Evolutionary conservation across 2,113 vertebrate genomes (phyloP), one percentile per base, ranked within the genome.

Genomic region (Ammodytes marinus): DNA sequence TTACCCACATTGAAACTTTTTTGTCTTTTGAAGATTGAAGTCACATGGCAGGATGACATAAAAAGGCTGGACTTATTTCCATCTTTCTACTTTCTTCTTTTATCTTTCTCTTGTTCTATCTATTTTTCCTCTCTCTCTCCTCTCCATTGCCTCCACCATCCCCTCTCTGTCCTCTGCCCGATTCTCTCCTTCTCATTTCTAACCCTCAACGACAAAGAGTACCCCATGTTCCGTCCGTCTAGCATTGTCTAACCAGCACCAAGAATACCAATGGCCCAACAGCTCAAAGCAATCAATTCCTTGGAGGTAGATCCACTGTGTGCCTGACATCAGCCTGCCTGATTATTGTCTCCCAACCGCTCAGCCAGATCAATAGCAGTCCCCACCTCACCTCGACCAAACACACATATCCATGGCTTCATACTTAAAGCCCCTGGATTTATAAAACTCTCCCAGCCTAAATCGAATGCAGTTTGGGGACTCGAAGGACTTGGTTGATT

Each of bases 221-320:
- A 27, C 27, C 27, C 57, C 76, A 90, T 70, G 72, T 86, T 88
- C 61, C 72, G 81, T 88, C 82, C 69, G 77, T 80, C 87, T 89
- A 8, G 76, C 77, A 79, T 89, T 75, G 80, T 88, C 79, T 78
- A 27, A 69, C 75, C 77, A 74, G 85, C 84, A 83, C 80, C 27
- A 77, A 86, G 91, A 89, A 93, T 92, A 92, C 89, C 85, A 91
- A 92, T 90, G 83, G 78, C 87, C 27, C 53, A 12, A 69, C 69
- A 58, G 80, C 83, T 89, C 80, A 75, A 83, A 87, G 74, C 91
- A 87, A 92, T 92, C 89, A 87, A 93, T 93, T 80, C 85, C 79
- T 86, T 67, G 1, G 58, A 89, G 89, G 82, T 88, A 86, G 89
- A 92, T 88, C 84, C 82, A 86, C 80, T 88, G 78, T 91, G 84